phyloP scores from a whole-genome alignment of 2,797 vertebrate genomes.

The Hydrophis major region DNA sequence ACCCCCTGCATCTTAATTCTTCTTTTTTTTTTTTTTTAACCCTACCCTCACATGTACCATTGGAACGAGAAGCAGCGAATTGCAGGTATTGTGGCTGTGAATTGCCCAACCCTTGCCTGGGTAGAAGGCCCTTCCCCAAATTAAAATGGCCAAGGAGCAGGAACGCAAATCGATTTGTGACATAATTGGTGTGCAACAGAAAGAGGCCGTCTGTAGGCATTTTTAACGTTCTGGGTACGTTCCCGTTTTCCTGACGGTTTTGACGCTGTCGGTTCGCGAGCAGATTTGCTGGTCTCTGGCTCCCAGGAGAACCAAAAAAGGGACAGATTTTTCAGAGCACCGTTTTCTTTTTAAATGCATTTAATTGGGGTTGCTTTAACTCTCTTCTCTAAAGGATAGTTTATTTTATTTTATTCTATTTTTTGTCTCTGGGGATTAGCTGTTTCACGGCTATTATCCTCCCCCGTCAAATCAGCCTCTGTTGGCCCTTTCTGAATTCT shows the following conservation, averaged over 20 bases:
- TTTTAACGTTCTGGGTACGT: not conserved
- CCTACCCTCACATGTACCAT: not conserved
- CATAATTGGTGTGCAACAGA: not conserved
- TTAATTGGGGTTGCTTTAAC: not conserved
- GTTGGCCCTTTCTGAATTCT: not conserved
- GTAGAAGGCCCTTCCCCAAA: not conserved
- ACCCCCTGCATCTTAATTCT: not conserved
- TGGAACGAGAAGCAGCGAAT: not conserved
- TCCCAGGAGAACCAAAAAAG: not conserved
- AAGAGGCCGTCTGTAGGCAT: not conserved
- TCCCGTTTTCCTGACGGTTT: not conserved
- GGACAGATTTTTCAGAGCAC: not conserved
- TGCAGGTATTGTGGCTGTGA: not conserved
- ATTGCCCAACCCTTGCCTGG: not conserved
- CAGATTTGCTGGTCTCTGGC: not conserved
- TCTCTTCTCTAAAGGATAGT: not conserved
- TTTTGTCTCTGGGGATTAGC: constrained; percentile 2
- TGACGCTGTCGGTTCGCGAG: not conserved
- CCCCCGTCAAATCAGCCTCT: not conserved
- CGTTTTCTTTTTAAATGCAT: not conserved
- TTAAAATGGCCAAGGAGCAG: not conserved
- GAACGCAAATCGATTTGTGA: not conserved
- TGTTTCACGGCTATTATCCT: constrained; percentile 32
- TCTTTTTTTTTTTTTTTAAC: no score
- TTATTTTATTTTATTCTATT: constrained; percentile 6